Evolutionary conservation across 2,113 vertebrate species (phyloP), one percentile per base, ranked within the genome.

Genomic region (Pelusios castaneus): DNA sequence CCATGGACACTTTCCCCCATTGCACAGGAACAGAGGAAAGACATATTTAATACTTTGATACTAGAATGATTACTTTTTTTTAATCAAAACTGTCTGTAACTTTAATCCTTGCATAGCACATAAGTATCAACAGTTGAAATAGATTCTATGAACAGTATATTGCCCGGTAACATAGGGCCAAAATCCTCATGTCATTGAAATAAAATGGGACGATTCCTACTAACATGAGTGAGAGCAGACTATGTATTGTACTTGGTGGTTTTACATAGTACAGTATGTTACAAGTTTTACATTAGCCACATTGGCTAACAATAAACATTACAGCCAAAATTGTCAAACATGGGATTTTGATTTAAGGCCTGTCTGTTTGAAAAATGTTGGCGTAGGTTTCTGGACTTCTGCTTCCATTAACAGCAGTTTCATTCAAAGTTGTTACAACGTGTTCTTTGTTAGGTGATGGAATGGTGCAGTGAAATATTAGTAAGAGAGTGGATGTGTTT

Each of bases 401-500:
- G 2, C 73, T 92, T 58, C 45, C 92, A 9, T 16, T 73, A 60
- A 67, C 12, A 90, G 43, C 79, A 87, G 19, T 0, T 85, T 47
- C 84, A 92, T 49, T 76, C n/a, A 88, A 91, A 92, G 77, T 9
- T 10, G 52, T 78, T 81, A 13, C 1, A 25, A 67, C n/a, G 7
- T 70, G 25, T 47, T 85, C 4, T 85, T 38, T 51, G 80, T 77
- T 21, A 60, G 89, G 87, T 27, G 86, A 11, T 11, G 84, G 60
- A 78, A 1, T 16, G n/a, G n/a, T 5, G 4, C 70, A 75, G 54
- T 63, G 95, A 94, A 51, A 31, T 55, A 5, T 49, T 88, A 82
- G 17, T 38, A 81, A 94, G 11, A 91, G 95, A 89, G 14, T 81
- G 60, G 54, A 70, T 45, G 41, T 55, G 29, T 96, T 90, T 51